Conservation (phyloP, 1,140 invertebrate genomes). For the Mya arenaria region DNA sequence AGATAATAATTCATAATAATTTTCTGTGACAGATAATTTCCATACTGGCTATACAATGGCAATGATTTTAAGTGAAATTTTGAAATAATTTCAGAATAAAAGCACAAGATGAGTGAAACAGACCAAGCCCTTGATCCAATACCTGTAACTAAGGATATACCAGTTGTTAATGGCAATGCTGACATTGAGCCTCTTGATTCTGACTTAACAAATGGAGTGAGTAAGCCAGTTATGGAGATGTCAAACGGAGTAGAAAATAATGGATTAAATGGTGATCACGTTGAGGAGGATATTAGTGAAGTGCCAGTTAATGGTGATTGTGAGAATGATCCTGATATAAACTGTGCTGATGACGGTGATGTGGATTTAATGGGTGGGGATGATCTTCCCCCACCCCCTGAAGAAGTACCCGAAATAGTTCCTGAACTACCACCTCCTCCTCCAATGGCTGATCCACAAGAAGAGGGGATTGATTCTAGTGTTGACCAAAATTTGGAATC, state of each 20-base stretch:
- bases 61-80: background rate
- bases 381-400: slow-evolving; percentile 49
- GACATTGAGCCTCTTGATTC: slow-evolving; percentile 12
- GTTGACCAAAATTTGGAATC: slow-evolving; percentile 14
- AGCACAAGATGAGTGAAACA: slow-evolving; percentile 49
- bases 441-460: background rate
- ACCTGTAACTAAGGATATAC: slow-evolving; percentile 43
- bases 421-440: slow-evolving; percentile 41
- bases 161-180: slow-evolving; percentile 30
- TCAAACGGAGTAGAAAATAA: slow-evolving; percentile 8
- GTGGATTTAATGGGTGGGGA: slow-evolving; percentile 15
- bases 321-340: background rate
- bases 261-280: slow-evolving; percentile 37
- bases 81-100: slow-evolving; percentile 6
- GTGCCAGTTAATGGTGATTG: slow-evolving; percentile 34
- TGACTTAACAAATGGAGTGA: slow-evolving; percentile 42
- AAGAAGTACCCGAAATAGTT: slow-evolving; percentile 38
- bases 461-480: background rate
- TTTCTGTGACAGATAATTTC: background rate
- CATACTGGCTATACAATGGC: background rate
- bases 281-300: slow-evolving; percentile 8
- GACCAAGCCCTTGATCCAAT: slow-evolving; percentile 38
- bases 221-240: slow-evolving; percentile 32
- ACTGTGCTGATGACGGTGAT: background rate
- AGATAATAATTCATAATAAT: background rate